Evolutionary conservation across 92 coral and sea anemone species (phyloP), one percentile per base, ranked within the genome.

Genomic region (Phenganax subtilis): DNA sequence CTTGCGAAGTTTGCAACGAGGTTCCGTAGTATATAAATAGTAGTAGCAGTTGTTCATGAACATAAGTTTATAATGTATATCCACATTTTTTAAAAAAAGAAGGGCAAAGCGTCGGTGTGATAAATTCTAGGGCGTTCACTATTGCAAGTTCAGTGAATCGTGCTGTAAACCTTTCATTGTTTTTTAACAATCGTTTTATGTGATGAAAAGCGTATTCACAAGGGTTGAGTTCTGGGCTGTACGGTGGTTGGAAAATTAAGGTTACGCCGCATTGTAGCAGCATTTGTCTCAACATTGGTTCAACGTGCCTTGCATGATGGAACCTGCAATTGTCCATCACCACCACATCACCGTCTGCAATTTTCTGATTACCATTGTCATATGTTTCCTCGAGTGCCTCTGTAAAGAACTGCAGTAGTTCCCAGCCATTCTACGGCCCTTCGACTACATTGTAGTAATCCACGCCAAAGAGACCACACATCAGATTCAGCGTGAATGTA

Each of bases 241-340:
- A 59, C 2, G 65, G 65, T 25, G 65, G 65, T 37, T 12, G 67
- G 75, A 8, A 69, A 51, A 69, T 9, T 9, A 69, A 69, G 7
- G n/a, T 30, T 7, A 69, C 75, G 7, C 75, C 51, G 3, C 10
- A 5, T 69, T 69, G 29, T 0, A 30, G 51, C 31, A 69, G 51
- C 30, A 69, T 69, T 69, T 69, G 75, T 12, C 75, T 69, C 55
- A 69, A 31, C 27, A 69, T 17, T 10, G 75, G 75, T 69, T 69
- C 27, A 69, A 69, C 75, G 15, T 69, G 54, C 31, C 29, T 69
- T 10, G 53, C 75, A 31, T 69, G 75, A 69, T 69, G 75, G 30
- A 69, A 69, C 12, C 75, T 52, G 54, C 75, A 69, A 69, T 69
- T 69, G 30, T 69, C 75, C 75, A 69, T 69, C 52, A 69, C 75